Conservation (phyloP, 2,113 vertebrate species). For the Ciconia maguari region DNA sequence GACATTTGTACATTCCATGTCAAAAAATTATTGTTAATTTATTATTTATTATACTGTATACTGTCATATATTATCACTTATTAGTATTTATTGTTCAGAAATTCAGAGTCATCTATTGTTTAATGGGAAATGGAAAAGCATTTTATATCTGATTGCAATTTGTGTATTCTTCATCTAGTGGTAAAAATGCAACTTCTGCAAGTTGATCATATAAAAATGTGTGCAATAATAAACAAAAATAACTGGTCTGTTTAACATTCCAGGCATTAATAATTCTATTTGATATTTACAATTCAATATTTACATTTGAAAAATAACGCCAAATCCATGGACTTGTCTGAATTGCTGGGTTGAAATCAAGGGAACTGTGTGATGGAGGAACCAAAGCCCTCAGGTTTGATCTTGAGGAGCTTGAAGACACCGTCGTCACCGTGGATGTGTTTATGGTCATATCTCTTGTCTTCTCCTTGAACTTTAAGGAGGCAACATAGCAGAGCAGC, state of each 20-base stretch:
- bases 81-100: conserved; percentile 54
- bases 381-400: neutral
- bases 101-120: conserved; percentile 24
- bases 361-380: neutral
- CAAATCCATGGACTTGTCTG: neutral
- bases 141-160: neutral
- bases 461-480: neutral
- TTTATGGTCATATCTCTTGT: neutral
- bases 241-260: neutral
- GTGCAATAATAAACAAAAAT: neutral
- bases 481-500: neutral
- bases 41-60: conserved; percentile 52
- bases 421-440: neutral
- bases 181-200: conserved; percentile 3
- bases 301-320: neutral
- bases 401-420: neutral
- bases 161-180: neutral
- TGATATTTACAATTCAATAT: neutral
- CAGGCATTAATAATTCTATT: neutral
- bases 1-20: conserved; percentile 26
- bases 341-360: neutral
- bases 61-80: conserved; percentile 44
- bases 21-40: conserved; percentile 61
- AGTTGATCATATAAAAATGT: neutral
- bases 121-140: conserved; percentile 20